These are phyloP conservation scores for Mastigias papua DNA, from an alignment of 30 jellyfish, hydroid and myxozoan species.

Conservation along the genomic window DNA sequence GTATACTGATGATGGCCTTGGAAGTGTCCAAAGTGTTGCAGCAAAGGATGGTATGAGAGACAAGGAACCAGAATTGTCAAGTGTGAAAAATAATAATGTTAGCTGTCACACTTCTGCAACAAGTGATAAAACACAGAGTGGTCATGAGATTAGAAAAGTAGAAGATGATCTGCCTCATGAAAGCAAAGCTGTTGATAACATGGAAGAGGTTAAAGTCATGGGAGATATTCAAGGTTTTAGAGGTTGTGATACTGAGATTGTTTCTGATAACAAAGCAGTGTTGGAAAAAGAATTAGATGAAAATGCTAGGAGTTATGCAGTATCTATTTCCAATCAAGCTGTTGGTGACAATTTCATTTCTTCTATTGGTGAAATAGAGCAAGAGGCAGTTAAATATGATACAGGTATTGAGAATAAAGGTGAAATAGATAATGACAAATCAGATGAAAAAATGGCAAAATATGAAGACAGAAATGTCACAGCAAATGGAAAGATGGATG, in stretches of 20 bases:
- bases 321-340: not conserved
- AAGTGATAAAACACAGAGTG: too few relatives aligned
- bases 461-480: not conserved
- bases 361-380: not conserved
- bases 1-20: too few relatives aligned
- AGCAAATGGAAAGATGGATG: too few relatives aligned
- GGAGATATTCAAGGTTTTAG: not conserved
- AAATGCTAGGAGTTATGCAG: not conserved
- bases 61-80: too few relatives aligned
- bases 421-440: not conserved
- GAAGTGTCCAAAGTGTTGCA: not conserved
- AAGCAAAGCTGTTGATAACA: not conserved
- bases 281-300: not conserved
- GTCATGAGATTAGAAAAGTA: not conserved
- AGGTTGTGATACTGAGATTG: not conserved
- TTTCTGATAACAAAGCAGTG: not conserved
- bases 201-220: not conserved
- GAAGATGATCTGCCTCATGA: not conserved
- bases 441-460: not conserved
- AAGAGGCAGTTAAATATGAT: not conserved
- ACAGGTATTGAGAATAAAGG: not conserved
- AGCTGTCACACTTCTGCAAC: too few relatives aligned
- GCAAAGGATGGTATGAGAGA: not conserved
- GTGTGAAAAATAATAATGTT: too few relatives aligned
- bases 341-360: not conserved